Evolutionary conservation across 2,888 invertebrate species (phyloP).

Genomic region (Heliconius erato): DNA sequence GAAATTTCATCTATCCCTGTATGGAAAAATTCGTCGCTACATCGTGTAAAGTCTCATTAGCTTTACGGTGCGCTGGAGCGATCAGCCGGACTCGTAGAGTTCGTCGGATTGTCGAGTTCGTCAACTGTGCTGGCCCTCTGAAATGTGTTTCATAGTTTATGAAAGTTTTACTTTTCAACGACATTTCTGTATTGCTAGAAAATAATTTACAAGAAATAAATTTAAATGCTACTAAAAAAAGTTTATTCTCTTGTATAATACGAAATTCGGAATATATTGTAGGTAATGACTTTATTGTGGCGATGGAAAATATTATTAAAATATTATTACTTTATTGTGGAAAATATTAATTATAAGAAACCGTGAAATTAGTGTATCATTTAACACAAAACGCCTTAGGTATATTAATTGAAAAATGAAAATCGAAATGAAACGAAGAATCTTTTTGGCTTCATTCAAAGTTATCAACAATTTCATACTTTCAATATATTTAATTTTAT

Average conservation of each 20-base stretch:
- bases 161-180: conserved; percentile 5
- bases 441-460: too few relatives aligned
- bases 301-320: too few relatives aligned
- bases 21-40: conserved; percentile 3
- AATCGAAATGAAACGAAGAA: too few relatives aligned
- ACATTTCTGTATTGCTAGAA: neutral
- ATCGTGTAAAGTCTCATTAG: conserved; percentile 17
- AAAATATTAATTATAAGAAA: too few relatives aligned
- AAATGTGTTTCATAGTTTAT: neutral
- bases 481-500: too few relatives aligned
- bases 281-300: too few relatives aligned
- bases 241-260: neutral
- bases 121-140: neutral
- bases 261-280: neutral
- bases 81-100: conserved; percentile 20
- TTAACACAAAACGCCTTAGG: too few relatives aligned
- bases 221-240: neutral
- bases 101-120: neutral
- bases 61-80: conserved; percentile 27
- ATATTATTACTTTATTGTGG: too few relatives aligned
- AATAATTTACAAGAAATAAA: neutral
- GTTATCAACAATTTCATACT: too few relatives aligned
- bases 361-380: too few relatives aligned
- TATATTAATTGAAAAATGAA: too few relatives aligned
- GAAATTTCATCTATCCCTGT: neutral